Evolutionary conservation across 2,888 invertebrate genomes (phyloP).

Genomic region (Tenthredo amoena): DNA sequence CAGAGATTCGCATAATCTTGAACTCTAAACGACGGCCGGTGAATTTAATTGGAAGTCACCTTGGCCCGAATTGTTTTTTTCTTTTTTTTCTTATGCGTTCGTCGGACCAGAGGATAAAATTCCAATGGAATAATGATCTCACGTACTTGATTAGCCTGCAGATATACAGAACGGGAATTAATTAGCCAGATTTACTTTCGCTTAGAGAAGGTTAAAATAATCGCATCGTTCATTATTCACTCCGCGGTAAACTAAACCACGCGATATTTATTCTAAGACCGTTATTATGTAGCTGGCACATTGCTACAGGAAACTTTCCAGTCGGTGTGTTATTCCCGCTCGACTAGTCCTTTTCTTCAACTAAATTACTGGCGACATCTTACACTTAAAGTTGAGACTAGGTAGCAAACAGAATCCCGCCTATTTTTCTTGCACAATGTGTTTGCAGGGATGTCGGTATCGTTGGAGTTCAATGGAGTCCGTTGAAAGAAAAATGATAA

Average conservation of each 20-base stretch:
- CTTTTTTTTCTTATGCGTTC: neutral
- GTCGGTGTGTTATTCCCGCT: slow-evolving; percentile 12
- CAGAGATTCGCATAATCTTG: slow-evolving; percentile 33
- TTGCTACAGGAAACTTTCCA: slow-evolving; percentile 29
- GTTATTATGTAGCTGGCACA: neutral
- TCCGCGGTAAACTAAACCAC: neutral
- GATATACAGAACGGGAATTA: neutral
- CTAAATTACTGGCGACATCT: slow-evolving; percentile 14
- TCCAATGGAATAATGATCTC: neutral
- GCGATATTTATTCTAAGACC: neutral
- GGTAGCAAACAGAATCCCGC: neutral
- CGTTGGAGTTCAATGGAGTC: neutral
- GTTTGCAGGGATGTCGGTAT: neutral
- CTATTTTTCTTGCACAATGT: neutral
- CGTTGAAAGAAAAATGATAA: neutral
- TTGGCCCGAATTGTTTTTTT: slow-evolving; percentile 38
- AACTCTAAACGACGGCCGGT: slow-evolving; percentile 40
- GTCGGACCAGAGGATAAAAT: neutral
- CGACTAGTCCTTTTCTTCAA: neutral
- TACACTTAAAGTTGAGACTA: neutral
- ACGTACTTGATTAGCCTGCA: neutral
- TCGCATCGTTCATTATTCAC: neutral
- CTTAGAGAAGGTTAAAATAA: neutral
- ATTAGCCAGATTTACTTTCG: slow-evolving; percentile 14
- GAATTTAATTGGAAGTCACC: slow-evolving; percentile 39